Conservation (phyloP, 1,140 invertebrate genomes). For the Maniola jurtina region DNA sequence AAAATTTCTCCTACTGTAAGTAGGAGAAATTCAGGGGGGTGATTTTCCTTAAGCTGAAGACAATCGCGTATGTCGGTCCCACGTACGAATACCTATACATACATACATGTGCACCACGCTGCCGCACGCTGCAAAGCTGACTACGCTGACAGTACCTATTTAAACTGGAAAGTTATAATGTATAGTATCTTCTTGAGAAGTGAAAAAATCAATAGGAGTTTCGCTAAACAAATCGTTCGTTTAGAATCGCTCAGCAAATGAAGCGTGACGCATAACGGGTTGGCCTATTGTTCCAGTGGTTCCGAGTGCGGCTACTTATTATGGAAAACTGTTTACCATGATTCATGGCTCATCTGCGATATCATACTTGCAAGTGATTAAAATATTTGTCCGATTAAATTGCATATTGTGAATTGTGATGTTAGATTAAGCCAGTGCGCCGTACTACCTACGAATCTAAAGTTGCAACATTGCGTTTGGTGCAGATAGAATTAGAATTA, state of each 20-base stretch:
- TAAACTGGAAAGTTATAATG: too few relatives aligned
- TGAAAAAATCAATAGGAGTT: background rate
- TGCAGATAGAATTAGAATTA: too few relatives aligned
- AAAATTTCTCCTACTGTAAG: too few relatives aligned
- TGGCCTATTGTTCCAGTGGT: constrained; percentile 28
- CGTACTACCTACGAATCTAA: constrained; percentile 1
- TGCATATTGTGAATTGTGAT: background rate
- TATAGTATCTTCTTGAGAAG: background rate
- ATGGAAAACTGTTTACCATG: constrained; percentile 43
- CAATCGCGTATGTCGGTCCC: too few relatives aligned
- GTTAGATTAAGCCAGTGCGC: background rate
- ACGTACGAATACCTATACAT: too few relatives aligned
- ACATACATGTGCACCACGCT: too few relatives aligned
- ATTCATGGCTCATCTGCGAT: constrained; percentile 40
- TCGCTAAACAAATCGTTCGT: constrained; percentile 1
- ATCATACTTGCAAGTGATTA: background rate
- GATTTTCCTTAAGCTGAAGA: too few relatives aligned
- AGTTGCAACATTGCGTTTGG: too few relatives aligned
- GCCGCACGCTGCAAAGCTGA: too few relatives aligned
- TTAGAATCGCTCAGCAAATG: constrained; percentile 27
- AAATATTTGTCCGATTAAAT: background rate
- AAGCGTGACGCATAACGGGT: constrained; percentile 50
- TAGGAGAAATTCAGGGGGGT: too few relatives aligned
- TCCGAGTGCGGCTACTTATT: constrained; percentile 44
- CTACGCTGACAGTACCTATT: too few relatives aligned